Conservation (phyloP, 1,140 invertebrate genomes). For the Periplaneta americana region DNA sequence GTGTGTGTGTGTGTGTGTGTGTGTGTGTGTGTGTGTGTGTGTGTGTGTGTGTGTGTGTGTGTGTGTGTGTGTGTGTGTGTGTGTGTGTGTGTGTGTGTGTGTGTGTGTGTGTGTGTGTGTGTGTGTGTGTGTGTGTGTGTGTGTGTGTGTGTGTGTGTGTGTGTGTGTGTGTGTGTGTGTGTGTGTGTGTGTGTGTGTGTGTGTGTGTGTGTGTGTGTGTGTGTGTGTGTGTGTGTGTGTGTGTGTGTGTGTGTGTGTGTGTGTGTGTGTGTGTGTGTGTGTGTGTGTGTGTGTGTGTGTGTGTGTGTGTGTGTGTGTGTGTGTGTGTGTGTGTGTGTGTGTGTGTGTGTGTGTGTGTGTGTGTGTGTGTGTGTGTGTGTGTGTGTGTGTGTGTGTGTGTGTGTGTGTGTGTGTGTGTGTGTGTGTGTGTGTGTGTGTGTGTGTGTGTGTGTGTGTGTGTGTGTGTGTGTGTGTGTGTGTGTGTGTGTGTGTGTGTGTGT, state of each 20-base stretch:
- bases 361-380: slow-evolving; percentile 30
- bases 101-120: slow-evolving; percentile 29
- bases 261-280: slow-evolving; percentile 28
- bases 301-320: slow-evolving; percentile 28
- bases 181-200: slow-evolving; percentile 25
- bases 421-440: slow-evolving; percentile 22
- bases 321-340: slow-evolving; percentile 28
- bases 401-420: slow-evolving; percentile 22
- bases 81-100: slow-evolving; percentile 29
- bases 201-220: slow-evolving; percentile 25
- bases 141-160: slow-evolving; percentile 25
- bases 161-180: slow-evolving; percentile 26
- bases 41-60: slow-evolving; percentile 32
- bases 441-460: slow-evolving; percentile 22
- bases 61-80: slow-evolving; percentile 27
- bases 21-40: slow-evolving; percentile 33
- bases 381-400: slow-evolving; percentile 19
- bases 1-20: slow-evolving; percentile 29
- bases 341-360: slow-evolving; percentile 31
- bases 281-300: slow-evolving; percentile 27
- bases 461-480: slow-evolving; percentile 22
- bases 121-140: slow-evolving; percentile 13
- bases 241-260: slow-evolving; percentile 27
- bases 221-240: slow-evolving; percentile 26
- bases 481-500: slow-evolving; percentile 22